Evolutionary conservation across 2,113 vertebrate species (phyloP), one percentile per base, ranked within the genome.

Genomic region (Copsychus sechellarum): DNA sequence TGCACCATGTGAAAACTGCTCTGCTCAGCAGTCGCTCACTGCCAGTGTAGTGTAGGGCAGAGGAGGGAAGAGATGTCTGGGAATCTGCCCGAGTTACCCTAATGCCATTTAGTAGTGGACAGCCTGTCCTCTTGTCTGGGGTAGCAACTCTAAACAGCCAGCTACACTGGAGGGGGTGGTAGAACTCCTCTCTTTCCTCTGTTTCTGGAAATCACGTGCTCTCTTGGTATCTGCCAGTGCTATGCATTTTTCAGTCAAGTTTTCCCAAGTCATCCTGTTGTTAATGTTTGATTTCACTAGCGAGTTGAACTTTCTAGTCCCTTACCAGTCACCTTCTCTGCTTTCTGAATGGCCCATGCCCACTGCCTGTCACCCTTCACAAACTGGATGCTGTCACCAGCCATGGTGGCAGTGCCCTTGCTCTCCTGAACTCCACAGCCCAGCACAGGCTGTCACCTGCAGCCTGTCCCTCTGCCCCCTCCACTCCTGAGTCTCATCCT

Each of bases 21-120:
- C 31, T 1, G 4, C 9, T 67, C 67, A 40, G 76, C 48, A 8
- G 1, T 40, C 13, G 0, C 71, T 86, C 8, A 0, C 7, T 62
- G 28, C 60, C 48, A 9, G 0, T 16, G 43, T 26, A 5, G 34
- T 5, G n/a, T 23, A 22, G 58, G 34, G 25, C 53, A 4, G 29
- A 82, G 24, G 61, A 53, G 43, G 80, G 53, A 38, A 24, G 15
- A 26, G 58, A 24, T 54, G 54, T 45, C 61, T 57, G 56, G 74
- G 25, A 14, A 23, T 28, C 38, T n/a, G 45, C 12, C 9, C 0
- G 1, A 24, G 38, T 53, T 65, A 45, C 42, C 34, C 48, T 57
- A 2, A 16, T 38, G 28, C 48, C 12, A 10, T 7, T 58, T 77
- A 9, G 8, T 54, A 5, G 3, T 16, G 34, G 34, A 34, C 15